Conservation (phyloP, 1,140 invertebrate genomes). For the Drosophila ohnishii region DNA sequence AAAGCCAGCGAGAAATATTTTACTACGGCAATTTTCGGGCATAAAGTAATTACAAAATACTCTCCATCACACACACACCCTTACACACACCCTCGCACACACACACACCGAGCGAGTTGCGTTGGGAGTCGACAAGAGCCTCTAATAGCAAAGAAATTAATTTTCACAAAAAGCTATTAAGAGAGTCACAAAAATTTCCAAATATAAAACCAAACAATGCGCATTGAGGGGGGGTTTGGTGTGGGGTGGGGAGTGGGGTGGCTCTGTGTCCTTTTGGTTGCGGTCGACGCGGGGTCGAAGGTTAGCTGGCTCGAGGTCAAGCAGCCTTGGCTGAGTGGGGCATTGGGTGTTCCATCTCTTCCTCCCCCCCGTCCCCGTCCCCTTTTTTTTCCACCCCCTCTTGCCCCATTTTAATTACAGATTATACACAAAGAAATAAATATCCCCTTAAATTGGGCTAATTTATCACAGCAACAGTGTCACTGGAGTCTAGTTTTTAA, state of each 20-base stretch:
- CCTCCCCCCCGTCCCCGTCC: too few relatives aligned
- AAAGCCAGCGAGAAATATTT: conserved; percentile 69
- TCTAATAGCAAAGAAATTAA: conserved; percentile 80
- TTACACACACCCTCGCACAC: conserved; percentile 6
- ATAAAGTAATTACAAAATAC: conserved; percentile 81
- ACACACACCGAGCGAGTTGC: conserved; percentile 23
- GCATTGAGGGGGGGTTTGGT: conserved; percentile 25
- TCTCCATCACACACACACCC: conserved; percentile 40
- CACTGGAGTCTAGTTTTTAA: background rate
- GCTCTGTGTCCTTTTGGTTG: background rate
- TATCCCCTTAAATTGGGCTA: conserved; percentile 1
- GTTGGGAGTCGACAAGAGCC: conserved; percentile 34
- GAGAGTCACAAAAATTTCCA: conserved; percentile 79
- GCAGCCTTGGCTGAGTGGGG: conserved; percentile 33
- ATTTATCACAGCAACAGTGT: conserved; percentile 1
- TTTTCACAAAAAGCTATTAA: conserved; percentile 80
- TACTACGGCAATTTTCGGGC: conserved; percentile 76
- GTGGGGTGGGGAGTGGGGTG: background rate
- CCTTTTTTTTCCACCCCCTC: background rate
- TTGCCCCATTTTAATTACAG: conserved; percentile 57
- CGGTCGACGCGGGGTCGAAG: conserved; percentile 23
- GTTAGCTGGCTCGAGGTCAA: conserved; percentile 47
- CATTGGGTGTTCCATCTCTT: conserved; percentile 4
- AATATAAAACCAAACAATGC: conserved; percentile 80
- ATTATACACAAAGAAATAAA: conserved; percentile 33